Evolutionary conservation across 1,140 invertebrate genomes (phyloP), one percentile per base, ranked within the genome.

Genomic region (Megalonaias nervosa): DNA sequence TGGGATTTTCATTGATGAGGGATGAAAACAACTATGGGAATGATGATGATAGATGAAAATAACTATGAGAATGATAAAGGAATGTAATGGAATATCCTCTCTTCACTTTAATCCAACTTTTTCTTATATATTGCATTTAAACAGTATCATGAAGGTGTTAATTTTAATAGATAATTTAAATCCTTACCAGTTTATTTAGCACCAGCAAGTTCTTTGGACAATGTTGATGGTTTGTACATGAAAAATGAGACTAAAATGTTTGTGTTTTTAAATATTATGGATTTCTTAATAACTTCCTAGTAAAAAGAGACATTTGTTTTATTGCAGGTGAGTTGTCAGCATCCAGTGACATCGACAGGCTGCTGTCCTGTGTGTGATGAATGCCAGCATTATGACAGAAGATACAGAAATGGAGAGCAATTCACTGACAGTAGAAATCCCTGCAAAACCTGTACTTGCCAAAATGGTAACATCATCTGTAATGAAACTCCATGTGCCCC

Each of bases 291-390:
- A 66, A 23, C 21, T 23, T 5, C 21, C 21, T 1, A 16, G 16
- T 66, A 11, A 66, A 66, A 26, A 21, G 15, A 21, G 19, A 15
- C 64, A 48, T 6, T 16, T 66, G 59, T 71, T 55, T 64, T 62
- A 21, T 17, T 73, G 56, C 61, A 73, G 71, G 71, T 73, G 19
- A 31, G 71, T 17, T 88, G 87, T 77, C 73, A 72, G 55, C 80
- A 88, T 74, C 87, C 88, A 23, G 79, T 75, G 21, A 61, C 70
- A 17, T 48, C 6, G 38, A 68, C 58, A 2, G 78, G 78, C 55
- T 89, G 88, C 74, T 89, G 88, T 73, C 87, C 84, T 1, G 81
- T 80, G 2, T 89, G 88, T 80, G 65, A 77, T 14, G 81, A 83
- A 14, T 89, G 87, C 79, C 61, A 74, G n/a, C 85, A 84, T 69